Base-by-base conservation (phyloP, 2,113 vertebrate species). In the Castor canadensis region DNA sequence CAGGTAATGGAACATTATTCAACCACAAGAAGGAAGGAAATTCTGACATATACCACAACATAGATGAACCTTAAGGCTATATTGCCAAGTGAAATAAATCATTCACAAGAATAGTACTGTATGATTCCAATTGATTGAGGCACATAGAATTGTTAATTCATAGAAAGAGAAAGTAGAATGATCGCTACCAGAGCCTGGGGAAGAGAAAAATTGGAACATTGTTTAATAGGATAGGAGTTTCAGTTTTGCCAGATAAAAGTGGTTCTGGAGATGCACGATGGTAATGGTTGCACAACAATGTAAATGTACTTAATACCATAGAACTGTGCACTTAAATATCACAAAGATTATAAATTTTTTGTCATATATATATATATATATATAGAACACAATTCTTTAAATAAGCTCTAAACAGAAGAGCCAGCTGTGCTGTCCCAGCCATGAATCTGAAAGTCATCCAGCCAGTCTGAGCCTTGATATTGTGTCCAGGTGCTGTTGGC, bases 371-470 rank as follows among this genome's bases (percentile, higher is more conserved):
- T 47, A 4, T 38, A 28, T 15, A 54, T 38, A n/a, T n/a, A n/a
- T n/a, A n/a, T 45, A 89, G 56, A 49, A 40, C 30, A 40, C 6
- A 47, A 62, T n/a, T 81, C 56, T 35, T n/a, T 38, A 67, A 72
- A 35, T 38, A 28, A 40, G 11, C 35, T 87, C 64, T 30, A 62
- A 9, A 11, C 40, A 71, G 60, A 5, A 80, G 30, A 45, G 60
- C 19, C 72, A 0, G 7, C 5, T 6, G 54, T 45, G 22, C 49
- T 88, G 3, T 97, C 24, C 84, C 91, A 96, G 22, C 30, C 49
- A 5, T 94, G 88, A 40, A 81, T 92, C 94, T 97, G 60, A 69
- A 95, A 0, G 10, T 96, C 96, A 19, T 7, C 88, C 80, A 97
- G 1, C 94, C 95, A 97, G 56, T 79, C 80, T n/a, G 91, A 96